Percentiles rank a stretch among this genome's conserved stretches.
Conservation (phyloP, 2,113 vertebrate genomes). For the Amphiprion ocellaris region DNA sequence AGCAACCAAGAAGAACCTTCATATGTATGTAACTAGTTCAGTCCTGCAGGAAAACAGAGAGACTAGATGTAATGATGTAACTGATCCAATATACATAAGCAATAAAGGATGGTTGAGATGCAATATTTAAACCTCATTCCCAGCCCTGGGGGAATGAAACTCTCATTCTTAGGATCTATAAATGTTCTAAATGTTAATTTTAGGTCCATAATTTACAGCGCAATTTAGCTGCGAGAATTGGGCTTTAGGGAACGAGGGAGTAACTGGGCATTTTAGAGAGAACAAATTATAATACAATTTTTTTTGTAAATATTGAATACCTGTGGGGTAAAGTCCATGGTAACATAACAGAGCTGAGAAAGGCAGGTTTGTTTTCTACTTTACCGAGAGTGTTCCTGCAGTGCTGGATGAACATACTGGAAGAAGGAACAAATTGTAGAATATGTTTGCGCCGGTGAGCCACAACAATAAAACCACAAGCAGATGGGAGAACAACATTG, state of each 20-base stretch:
- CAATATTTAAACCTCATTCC: not conserved
- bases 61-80: not conserved
- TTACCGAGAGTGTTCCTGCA: not conserved
- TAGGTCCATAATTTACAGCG: not conserved
- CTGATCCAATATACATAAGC: not conserved
- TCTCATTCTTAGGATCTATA: not conserved
- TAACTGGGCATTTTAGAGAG: not conserved
- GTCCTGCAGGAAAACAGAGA: not conserved
- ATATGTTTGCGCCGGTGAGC: too few relatives aligned
- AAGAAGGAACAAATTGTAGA: too few relatives aligned
- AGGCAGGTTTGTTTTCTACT: not conserved
- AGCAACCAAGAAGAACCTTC: slow-evolving; percentile 7
- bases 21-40: slow-evolving; percentile 4
- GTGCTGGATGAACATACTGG: too few relatives aligned
- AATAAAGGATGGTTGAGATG: not conserved
- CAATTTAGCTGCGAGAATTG: not conserved
- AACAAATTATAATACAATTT: not conserved
- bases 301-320: not conserved
- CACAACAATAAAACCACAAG: too few relatives aligned
- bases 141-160: not conserved
- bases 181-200: not conserved
- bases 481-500: too few relatives aligned
- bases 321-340: not conserved
- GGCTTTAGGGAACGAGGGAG: not conserved
- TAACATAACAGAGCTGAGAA: not conserved